Evolutionary conservation across 2,113 vertebrate genomes (phyloP), one percentile per base, ranked within the genome.

Genomic region (Gobiocypris rarus): DNA sequence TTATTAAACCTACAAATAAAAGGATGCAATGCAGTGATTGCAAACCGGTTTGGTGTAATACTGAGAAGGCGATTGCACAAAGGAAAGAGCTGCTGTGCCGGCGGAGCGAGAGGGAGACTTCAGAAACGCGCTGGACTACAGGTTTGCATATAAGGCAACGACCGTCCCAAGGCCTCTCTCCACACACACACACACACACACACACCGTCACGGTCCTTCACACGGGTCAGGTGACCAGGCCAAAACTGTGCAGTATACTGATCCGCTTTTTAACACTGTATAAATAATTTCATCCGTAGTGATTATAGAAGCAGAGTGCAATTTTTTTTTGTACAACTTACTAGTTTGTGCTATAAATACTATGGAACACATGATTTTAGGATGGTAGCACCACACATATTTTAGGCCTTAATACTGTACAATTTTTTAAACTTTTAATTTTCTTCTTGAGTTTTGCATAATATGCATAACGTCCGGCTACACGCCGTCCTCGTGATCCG

Each of bases 271-370:
- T 41, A 96, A 95, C 93, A 94, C 94, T 94, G 96, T 98, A 98
- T 98, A 98, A 99, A 98, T 99, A 99, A 95, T 94, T 96, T 96
- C 97, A 96, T 96, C 96, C 96, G 96, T 98, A 97, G 96, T 99
- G 97, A 99, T 98, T 94, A 99, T 96, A 99, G 97, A 97, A 98
- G 98, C 97, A 93, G 97, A 99, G 97, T 99, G 97, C 97, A 99
- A 99, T 98, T 98, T 83, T 75, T 76, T 83, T 85, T 85, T 97
- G 96, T 99, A 99, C 96, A 98, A 96, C 97, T 98, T 97, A 97
- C 96, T 98, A 98, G 96, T 99, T 96, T 99, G 98, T 99, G 98
- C 98, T 98, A 98, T 99, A 98, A 98, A 99, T 98, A 98, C 97
- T 98, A 98, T 99, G 96, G 97, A 99, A 98, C 97, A 98, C 96